Conservation (phyloP, 1,140 invertebrate species). For the Aphidius gifuensis region DNA sequence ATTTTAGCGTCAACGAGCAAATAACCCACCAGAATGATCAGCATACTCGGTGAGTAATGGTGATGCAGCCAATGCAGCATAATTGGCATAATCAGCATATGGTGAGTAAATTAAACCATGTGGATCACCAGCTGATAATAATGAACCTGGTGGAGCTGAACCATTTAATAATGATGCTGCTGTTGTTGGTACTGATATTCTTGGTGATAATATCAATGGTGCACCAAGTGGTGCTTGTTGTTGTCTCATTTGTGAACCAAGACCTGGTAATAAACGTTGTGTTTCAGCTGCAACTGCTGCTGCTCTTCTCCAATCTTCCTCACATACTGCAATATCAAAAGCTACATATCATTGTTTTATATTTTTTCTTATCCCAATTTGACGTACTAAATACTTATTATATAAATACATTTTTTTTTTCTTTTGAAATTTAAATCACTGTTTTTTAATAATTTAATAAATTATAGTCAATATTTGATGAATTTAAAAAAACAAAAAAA, state of each 20-base stretch:
- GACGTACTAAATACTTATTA: not conserved
- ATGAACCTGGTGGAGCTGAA: constrained; percentile 66
- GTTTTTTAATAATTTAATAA: no score
- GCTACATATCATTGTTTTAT: constrained; percentile 37
- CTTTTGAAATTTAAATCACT: not conserved
- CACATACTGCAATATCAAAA: constrained; percentile 62
- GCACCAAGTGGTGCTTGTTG: constrained; percentile 72
- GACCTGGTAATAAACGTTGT: constrained; percentile 67
- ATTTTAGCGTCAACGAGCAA: constrained; percentile 66
- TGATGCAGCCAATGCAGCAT: constrained; percentile 77
- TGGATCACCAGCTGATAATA: constrained; percentile 60
- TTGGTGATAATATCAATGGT: constrained; percentile 82
- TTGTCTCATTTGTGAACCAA: constrained; percentile 65
- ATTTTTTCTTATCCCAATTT: not conserved
- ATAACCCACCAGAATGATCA: constrained; percentile 94
- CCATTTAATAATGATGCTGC: constrained; percentile 71
- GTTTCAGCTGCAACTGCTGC: constrained; percentile 71
- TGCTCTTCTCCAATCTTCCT: constrained; percentile 76
- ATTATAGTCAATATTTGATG: no score
- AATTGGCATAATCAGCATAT: constrained; percentile 84
- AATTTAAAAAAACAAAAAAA: no score
- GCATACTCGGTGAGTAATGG: constrained; percentile 83
- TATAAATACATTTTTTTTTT: not conserved
- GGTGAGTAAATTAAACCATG: constrained; percentile 70
- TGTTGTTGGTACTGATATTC: constrained; percentile 77